phyloP scores from a whole-genome alignment of 2,113 vertebrate species.

The Ceyx melanurus region DNA sequence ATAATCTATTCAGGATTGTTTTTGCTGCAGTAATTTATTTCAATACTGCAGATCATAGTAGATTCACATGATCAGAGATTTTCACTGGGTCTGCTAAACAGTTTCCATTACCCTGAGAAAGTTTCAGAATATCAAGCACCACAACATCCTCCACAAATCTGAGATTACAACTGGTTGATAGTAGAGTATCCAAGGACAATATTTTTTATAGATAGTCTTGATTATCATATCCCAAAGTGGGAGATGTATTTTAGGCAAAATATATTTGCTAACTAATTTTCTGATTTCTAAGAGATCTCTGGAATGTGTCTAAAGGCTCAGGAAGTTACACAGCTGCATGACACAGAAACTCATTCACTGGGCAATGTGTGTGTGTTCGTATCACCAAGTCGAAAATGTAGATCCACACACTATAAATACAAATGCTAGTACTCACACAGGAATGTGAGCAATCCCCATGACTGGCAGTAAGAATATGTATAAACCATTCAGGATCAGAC shows the following conservation, averaged over 20 bases:
- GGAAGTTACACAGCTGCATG: neutral
- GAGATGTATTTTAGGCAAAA: neutral
- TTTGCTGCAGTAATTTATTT: neutral
- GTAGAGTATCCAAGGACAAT: neutral
- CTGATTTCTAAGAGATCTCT: neutral
- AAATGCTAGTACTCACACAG: neutral
- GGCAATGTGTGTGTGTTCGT: rapidly evolving
- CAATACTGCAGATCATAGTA: neutral
- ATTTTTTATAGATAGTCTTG: neutral
- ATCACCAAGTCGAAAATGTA: neutral
- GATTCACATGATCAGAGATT: neutral
- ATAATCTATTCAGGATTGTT: neutral
- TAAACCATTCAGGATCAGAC: neutral
- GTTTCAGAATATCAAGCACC: neutral
- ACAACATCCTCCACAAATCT: neutral
- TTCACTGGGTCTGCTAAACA: neutral
- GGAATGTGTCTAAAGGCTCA: neutral
- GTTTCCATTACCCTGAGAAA: neutral
- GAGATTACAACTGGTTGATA: neutral
- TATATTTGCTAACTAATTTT: neutral
- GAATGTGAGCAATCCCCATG: neutral
- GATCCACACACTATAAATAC: neutral
- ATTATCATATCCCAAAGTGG: neutral
- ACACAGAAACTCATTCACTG: neutral
- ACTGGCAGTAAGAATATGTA: neutral